These are phyloP conservation scores for Acipenser transmontanus DNA, from an alignment of 2,797 vertebrate genomes.

Conservation along the genomic window DNA sequence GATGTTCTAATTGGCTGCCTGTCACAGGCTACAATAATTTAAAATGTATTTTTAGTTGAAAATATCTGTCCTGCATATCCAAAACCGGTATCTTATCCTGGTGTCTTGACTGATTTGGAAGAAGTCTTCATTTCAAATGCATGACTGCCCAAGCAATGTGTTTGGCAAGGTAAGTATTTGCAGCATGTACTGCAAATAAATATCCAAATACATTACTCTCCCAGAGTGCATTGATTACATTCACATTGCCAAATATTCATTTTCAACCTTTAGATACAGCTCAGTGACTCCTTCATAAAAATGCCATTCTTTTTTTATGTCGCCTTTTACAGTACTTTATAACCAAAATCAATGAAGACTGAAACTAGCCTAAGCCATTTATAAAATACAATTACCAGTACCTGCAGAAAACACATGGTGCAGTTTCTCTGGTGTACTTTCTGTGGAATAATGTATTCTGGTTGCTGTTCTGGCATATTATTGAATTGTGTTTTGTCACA, in stretches of 20 bases:
- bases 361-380: constrained; percentile 68
- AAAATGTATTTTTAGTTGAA: neutral
- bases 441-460: constrained; percentile 74
- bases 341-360: constrained; percentile 80
- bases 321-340: constrained; percentile 56
- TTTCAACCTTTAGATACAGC: constrained; percentile 58
- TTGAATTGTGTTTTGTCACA: too few species aligned
- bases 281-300: constrained; percentile 57
- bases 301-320: constrained; percentile 54
- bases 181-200: neutral
- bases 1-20: neutral
- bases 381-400: constrained; percentile 69
- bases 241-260: constrained; percentile 41
- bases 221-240: constrained; percentile 50
- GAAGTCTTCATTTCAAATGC: too few species aligned
- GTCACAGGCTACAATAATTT: neutral
- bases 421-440: constrained; percentile 59
- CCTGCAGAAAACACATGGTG: constrained; percentile 59
- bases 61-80: too few species aligned
- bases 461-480: constrained; percentile 73
- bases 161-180: neutral
- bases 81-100: too few species aligned
- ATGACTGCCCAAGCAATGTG: too few species aligned
- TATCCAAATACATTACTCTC: constrained; percentile 38
- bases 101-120: too few species aligned